A percentile compares a stretch with the other conserved stretches of the same genome.
Evolutionary conservation across 2,797 vertebrate species (phyloP).

Genomic region (Megalops cyprinoides): DNA sequence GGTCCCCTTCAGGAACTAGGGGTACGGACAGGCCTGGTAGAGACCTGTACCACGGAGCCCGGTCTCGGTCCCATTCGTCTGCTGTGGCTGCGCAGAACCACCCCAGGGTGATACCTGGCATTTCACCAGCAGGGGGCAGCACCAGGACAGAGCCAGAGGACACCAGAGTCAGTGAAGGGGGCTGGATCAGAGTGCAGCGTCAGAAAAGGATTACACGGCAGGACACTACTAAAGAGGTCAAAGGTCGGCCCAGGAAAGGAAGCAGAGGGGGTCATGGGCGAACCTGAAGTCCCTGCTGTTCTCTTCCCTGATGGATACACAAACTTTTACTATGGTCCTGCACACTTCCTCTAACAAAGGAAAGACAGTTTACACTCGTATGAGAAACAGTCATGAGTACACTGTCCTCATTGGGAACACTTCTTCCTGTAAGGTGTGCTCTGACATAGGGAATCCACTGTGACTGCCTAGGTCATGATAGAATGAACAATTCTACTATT

Average conservation of each 20-base stretch:
- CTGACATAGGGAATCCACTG: too few relatives aligned
- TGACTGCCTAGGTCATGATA: too few relatives aligned
- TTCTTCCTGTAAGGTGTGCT: too few relatives aligned
- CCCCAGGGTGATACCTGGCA: slow-evolving; percentile 80
- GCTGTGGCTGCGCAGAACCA: slow-evolving; percentile 47
- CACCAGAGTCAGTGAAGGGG: slow-evolving; percentile 78
- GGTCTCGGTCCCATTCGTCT: slow-evolving; percentile 61
- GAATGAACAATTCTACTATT: too few relatives aligned
- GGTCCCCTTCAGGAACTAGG: slow-evolving; percentile 57
- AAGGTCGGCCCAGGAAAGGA: slow-evolving; percentile 79
- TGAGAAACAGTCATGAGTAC: too few relatives aligned
- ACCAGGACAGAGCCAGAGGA: slow-evolving; percentile 70
- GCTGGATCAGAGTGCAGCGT: slow-evolving; percentile 92
- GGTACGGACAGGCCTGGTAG: slow-evolving; percentile 58
- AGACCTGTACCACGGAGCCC: too few relatives aligned
- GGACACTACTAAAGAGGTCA: slow-evolving; percentile 74
- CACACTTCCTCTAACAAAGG: too few relatives aligned
- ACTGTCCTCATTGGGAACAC: too few relatives aligned
- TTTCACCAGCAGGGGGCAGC: slow-evolving; percentile 68
- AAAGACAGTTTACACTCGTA: too few relatives aligned
- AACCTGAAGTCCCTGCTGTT: slow-evolving; percentile 51
- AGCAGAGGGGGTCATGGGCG: slow-evolving; percentile 70
- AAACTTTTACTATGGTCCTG: too few relatives aligned
- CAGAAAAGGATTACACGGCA: slow-evolving; percentile 80
- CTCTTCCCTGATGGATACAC: too few relatives aligned